phyloP scores from a whole-genome alignment of 2,888 invertebrate genomes.

The Macrosiphum euphorbiae region DNA sequence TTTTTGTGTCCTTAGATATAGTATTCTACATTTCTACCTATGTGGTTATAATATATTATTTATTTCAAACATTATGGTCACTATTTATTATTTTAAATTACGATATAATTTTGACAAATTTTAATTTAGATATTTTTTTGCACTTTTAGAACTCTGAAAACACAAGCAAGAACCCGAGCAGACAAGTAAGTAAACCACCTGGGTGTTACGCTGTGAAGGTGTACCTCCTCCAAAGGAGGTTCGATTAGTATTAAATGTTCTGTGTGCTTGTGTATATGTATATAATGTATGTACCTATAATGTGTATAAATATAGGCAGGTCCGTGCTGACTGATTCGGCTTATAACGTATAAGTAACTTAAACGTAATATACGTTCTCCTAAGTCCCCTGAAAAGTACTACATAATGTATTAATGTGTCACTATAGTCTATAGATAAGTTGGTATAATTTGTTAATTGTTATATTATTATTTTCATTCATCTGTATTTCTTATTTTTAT shows the following conservation, averaged over 20 bases:
- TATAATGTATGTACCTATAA: not conserved
- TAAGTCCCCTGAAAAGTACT: not conserved
- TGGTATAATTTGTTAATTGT: not conserved
- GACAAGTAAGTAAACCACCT: conserved; percentile 44
- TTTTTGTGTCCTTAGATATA: not conserved
- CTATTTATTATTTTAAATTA: not conserved
- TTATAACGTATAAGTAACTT: not conserved
- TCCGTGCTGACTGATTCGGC: not conserved
- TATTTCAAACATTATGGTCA: too few relatives aligned
- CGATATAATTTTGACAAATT: not conserved
- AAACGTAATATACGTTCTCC: not conserved
- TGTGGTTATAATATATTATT: not conserved
- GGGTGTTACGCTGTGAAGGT: conserved; percentile 12
- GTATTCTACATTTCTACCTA: not conserved
- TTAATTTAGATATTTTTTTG: not conserved
- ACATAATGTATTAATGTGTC: not conserved
- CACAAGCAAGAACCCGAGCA: not conserved
- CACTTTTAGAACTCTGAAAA: not conserved
- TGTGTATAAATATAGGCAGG: not conserved
- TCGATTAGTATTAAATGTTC: not conserved
- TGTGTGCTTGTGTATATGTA: not conserved
- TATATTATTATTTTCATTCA: not conserved
- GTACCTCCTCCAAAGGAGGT: not conserved
- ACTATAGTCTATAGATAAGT: not conserved
- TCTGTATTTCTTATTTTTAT: not conserved